Evolutionary conservation across 2,888 invertebrate genomes (phyloP), one percentile per base, ranked within the genome.

Genomic region (Sinodicranocentrus sp.): DNA sequence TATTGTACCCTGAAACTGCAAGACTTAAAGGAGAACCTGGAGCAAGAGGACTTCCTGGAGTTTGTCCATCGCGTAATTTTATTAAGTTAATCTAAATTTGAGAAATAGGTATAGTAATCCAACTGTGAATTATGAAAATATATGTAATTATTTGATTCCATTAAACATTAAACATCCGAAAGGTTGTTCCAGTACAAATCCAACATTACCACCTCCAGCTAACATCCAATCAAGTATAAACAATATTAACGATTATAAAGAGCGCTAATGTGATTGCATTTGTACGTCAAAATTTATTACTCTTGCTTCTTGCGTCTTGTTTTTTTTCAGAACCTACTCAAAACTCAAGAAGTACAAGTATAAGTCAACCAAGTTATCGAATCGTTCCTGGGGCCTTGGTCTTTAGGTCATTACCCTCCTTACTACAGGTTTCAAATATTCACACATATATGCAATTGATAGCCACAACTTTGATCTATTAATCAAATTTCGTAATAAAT

Each of bases 311-410:
- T n/a, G n/a, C n/a, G n/a, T n/a, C n/a, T n/a, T n/a, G n/a, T n/a
- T n/a, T 8, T 39, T 39, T 59, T n/a, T 3, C 63, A 63, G 63
- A 17, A 2, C 19, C 17, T 2, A 1, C 63, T 1, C n/a, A 5
- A 0, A 17, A 63, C 2, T 17, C 33, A 33, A 17, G n/a, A n/a
- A n/a, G n/a, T n/a, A n/a, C 1, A 28, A 17, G 10, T 15, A 8
- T 17, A 6, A 8, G 1, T 19, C 73, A 26, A 19, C 19, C 61
- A n/a, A 44, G 23, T 19, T 84, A 70, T 25, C 61, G 79, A 57
- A 84, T 84, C 17, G 84, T 84, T 8, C 84, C 84, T 3, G 84
- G 84, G 28, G 79, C 84, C 3, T 54, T 84, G 33, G 79, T 84
- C 13, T 84, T 84, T 26, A 84, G 70, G 52, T 63, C 68, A 1